These are phyloP conservation scores for Dexiosoma caninum DNA, from an alignment of 2,888 invertebrate genomes.

Conservation along the genomic window DNA sequence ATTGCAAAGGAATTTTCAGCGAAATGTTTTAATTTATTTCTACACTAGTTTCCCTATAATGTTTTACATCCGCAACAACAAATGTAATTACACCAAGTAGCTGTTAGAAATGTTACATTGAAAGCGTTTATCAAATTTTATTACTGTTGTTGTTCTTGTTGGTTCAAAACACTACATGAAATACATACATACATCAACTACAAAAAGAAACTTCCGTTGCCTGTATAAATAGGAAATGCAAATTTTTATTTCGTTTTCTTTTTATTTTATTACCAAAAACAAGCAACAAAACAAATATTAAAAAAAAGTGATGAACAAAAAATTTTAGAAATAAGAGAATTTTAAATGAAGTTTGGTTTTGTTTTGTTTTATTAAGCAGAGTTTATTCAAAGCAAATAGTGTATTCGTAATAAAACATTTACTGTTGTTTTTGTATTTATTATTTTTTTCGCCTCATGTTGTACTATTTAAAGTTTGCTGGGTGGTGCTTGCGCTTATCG, in stretches of 20 bases:
- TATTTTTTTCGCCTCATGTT: conserved; percentile 1
- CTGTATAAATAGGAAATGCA: conserved; percentile 63
- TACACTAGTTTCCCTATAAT: conserved; percentile 34
- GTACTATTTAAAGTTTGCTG: conserved; percentile 16
- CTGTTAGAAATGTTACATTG: conserved; percentile 62
- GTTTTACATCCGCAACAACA: conserved; percentile 62
- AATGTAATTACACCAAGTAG: conserved; percentile 64
- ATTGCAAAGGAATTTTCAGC: not conserved
- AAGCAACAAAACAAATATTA: conserved; percentile 21
- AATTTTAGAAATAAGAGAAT: conserved; percentile 45
- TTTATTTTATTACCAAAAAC: conserved; percentile 57
- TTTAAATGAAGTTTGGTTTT: conserved; percentile 54
- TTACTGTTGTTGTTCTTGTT: conserved; percentile 21
- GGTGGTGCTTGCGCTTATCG: not conserved
- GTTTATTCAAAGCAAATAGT: conserved; percentile 50
- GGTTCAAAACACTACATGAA: no score
- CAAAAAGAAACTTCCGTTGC: conserved; percentile 57
- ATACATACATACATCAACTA: not conserved
- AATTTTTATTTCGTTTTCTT: conserved; percentile 51
- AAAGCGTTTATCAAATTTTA: conserved; percentile 61
- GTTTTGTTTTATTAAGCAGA: conserved; percentile 17
- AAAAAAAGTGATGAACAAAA: not conserved
- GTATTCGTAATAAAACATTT: no score
- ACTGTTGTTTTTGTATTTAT: not conserved
- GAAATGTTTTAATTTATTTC: conserved; percentile 25